Evolutionary conservation across 1,140 invertebrate species (phyloP), one percentile per base, ranked within the genome.

Genomic region (Dolichoris vasculosae): DNA sequence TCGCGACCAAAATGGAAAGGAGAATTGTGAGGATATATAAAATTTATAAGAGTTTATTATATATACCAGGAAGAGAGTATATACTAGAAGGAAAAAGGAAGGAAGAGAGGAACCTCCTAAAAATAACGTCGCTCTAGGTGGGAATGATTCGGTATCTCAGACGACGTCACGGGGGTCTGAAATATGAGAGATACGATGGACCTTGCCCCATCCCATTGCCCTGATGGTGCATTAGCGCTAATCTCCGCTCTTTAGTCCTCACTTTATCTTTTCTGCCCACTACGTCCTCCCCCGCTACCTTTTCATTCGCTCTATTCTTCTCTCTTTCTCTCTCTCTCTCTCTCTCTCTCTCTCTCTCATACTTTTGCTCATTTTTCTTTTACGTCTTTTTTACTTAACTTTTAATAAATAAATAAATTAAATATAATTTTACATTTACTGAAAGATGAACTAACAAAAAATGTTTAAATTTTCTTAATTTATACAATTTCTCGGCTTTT

Each of bases 161-260:
- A 89, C 87, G 89, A 93, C 90, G 92, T 93, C 92, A 92, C 90
- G 91, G 92, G 89, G 89, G 89, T 91, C 92, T 93, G 92, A 93
- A 93, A 93, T 93, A 93, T 93, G 92, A 93, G 92, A 93, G 92
- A 93, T 93, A 93, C 92, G 91, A 93, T 91, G 91, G 90, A 91
- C 89, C 88, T 89, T 88, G 88, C 89, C 88, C 89, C 90, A 89
- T 92, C 89, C 90, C 91, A 90, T 91, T 90, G 90, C 84, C 88
- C 88, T 89, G 91, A 92, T 92, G 92, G 91, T 93, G 92, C 93
- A 93, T 93, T 93, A 93, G 92, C 92, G 92, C 92, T 93, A 93
- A 93, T 93, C 93, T 93, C 92, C 90, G 91, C 92, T 93, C 92
- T 93, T 93, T 93, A 93, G 92, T 92, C 91, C 91, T 92, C 90